These are phyloP conservation scores for Melieria crassipennis DNA, from an alignment of 2,888 invertebrate genomes.

Conservation along the genomic window DNA sequence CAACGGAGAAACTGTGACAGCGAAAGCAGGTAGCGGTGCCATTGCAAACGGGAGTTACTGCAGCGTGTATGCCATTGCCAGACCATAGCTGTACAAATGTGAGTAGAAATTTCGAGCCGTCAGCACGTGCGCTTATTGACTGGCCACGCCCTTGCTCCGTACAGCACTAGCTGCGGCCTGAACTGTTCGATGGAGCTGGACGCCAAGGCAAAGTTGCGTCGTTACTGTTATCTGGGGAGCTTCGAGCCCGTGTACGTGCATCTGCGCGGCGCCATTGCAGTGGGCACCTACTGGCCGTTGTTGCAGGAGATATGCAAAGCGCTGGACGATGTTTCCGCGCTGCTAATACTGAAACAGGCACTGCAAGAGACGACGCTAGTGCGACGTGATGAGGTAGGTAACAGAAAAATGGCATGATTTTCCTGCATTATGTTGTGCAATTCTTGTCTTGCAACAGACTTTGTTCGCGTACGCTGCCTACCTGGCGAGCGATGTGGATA, in stretches of 20 bases:
- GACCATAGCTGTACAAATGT: neutral
- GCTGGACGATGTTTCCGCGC: slow-evolving; percentile 45
- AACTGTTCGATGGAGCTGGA: slow-evolving; percentile 35
- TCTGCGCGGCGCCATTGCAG: slow-evolving; percentile 39
- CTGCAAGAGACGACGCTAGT: slow-evolving; percentile 46
- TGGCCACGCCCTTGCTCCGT: no score
- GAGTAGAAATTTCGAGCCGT: neutral
- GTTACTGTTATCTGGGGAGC: slow-evolving; percentile 56
- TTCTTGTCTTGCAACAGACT: slow-evolving; percentile 40
- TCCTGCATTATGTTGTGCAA: neutral
- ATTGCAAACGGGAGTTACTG: neutral
- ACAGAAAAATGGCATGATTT: neutral
- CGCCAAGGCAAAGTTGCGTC: slow-evolving; percentile 44
- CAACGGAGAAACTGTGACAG: neutral
- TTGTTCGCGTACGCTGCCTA: slow-evolving; percentile 57
- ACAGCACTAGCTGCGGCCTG: neutral
- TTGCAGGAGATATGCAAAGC: slow-evolving; percentile 43
- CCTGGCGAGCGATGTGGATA: slow-evolving; percentile 45
- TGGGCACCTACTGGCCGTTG: slow-evolving; percentile 36
- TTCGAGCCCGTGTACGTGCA: slow-evolving; percentile 52
- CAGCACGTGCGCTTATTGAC: neutral
- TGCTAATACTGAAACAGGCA: slow-evolving; percentile 43
- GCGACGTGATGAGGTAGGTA: slow-evolving; percentile 57
- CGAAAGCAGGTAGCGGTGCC: neutral
- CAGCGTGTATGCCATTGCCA: neutral